Percentiles rank a stretch among this genome's conserved stretches.
phyloP scores from a whole-genome alignment of 1,140 invertebrate species.

The Tetramorium alpestre region DNA sequence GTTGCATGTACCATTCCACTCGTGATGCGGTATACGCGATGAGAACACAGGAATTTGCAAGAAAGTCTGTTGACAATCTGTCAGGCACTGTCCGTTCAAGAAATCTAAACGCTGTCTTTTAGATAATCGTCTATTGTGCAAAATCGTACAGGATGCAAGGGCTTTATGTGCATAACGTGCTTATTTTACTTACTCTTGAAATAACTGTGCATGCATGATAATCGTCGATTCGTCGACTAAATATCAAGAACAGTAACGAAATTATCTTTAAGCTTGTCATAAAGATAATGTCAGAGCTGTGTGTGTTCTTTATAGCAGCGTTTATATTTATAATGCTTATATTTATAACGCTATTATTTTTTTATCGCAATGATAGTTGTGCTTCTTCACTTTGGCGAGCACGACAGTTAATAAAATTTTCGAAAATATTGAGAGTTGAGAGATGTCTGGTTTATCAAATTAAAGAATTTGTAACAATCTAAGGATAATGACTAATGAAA shows the following conservation, averaged over 20 bases:
- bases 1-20: background rate
- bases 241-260: background rate
- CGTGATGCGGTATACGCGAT: constrained; percentile 1
- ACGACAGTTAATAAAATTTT: background rate
- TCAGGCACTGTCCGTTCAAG: constrained; percentile 10
- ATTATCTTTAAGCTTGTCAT: background rate
- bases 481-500: background rate
- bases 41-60: constrained; percentile 35
- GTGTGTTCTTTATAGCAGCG: too few relatives aligned
- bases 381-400: background rate
- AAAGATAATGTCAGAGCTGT: too few relatives aligned
- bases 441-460: constrained; percentile 1
- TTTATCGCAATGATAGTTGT: background rate
- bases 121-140: constrained; percentile 55
- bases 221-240: constrained; percentile 1
- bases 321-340: background rate
- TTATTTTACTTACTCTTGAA: constrained; percentile 12
- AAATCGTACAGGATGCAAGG: constrained; percentile 16
- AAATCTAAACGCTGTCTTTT: constrained; percentile 50
- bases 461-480: background rate
- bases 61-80: constrained; percentile 53
- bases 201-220: constrained; percentile 13
- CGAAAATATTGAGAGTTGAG: background rate
- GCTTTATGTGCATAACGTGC: constrained; percentile 22
- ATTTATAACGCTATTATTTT: background rate